Conservation (phyloP, 1,140 invertebrate genomes). For the Arctopsyche grandis region DNA sequence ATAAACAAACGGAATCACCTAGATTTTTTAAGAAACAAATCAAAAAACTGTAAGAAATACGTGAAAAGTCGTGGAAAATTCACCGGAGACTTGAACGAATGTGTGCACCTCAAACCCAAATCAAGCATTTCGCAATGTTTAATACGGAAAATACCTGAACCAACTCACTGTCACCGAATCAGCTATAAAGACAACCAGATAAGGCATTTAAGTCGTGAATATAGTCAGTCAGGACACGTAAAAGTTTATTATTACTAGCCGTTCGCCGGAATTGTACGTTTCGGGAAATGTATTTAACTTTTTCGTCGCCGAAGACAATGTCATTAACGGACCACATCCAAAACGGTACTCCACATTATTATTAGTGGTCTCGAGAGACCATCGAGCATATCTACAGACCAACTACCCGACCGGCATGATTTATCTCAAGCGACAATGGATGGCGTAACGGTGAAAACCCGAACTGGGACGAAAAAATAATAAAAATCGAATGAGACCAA, state of each 20-base stretch:
- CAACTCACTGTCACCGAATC: no score
- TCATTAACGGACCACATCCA: not conserved
- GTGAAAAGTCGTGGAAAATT: not conserved
- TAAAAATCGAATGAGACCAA: not conserved
- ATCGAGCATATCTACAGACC: not conserved
- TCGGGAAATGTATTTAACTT: no score
- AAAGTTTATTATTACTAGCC: no score
- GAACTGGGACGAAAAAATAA: not conserved
- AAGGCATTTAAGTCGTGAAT: no score
- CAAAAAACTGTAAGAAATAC: no score
- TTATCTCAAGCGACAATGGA: slow-evolving; percentile 24
- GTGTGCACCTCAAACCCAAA: not conserved
- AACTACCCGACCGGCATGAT: not conserved
- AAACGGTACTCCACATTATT: slow-evolving; percentile 9
- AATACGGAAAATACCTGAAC: no score
- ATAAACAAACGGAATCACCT: no score
- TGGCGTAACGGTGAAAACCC: slow-evolving; percentile 15
- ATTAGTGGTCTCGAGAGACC: not conserved
- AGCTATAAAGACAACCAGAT: no score
- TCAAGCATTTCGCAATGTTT: not conserved
- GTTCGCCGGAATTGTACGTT: no score
- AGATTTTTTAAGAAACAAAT: no score
- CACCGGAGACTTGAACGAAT: slow-evolving; percentile 8
- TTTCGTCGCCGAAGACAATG: no score
- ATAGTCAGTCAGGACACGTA: no score